Evolutionary conservation across 2,888 invertebrate genomes (phyloP).

Genomic region (Polydrusus pterygomalis): DNA sequence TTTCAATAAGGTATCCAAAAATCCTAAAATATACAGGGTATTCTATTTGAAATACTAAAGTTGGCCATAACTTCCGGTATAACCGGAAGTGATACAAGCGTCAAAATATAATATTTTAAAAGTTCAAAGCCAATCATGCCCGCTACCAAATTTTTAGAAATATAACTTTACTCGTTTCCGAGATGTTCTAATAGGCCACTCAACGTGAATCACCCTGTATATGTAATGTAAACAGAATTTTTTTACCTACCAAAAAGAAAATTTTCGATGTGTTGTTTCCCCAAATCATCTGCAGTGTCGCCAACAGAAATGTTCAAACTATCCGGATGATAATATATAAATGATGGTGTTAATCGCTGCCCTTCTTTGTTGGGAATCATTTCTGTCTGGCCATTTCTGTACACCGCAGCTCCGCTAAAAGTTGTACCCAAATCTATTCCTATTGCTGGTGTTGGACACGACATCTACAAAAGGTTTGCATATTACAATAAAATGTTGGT

Average conservation of each 20-base stretch:
- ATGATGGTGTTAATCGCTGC: constrained; percentile 46
- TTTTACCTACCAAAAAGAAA: constrained; percentile 39
- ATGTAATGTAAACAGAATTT: neutral
- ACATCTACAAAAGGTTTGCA: neutral
- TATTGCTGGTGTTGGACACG: constrained; percentile 37
- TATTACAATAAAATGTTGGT: too few relatives aligned
- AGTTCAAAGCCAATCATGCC: too few relatives aligned
- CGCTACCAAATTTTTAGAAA: too few relatives aligned
- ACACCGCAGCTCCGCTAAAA: constrained; percentile 47
- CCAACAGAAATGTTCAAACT: constrained; percentile 46
- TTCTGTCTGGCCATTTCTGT: constrained; percentile 36
- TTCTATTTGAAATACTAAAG: too few relatives aligned
- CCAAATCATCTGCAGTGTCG: constrained; percentile 38
- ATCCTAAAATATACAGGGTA: too few relatives aligned
- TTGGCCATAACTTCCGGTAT: too few relatives aligned
- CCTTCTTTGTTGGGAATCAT: constrained; percentile 47
- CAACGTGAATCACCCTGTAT: too few relatives aligned
- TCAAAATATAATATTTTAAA: too few relatives aligned
- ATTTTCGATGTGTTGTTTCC: constrained; percentile 22
- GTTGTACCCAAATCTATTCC: constrained; percentile 56
- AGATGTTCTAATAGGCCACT: too few relatives aligned
- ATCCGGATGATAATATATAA: constrained; percentile 46
- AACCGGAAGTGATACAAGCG: too few relatives aligned
- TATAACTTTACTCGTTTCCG: too few relatives aligned
- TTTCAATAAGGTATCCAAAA: too few relatives aligned